Base-by-base conservation (phyloP, 2,888 invertebrate species). In the Drosophila yooni region DNA sequence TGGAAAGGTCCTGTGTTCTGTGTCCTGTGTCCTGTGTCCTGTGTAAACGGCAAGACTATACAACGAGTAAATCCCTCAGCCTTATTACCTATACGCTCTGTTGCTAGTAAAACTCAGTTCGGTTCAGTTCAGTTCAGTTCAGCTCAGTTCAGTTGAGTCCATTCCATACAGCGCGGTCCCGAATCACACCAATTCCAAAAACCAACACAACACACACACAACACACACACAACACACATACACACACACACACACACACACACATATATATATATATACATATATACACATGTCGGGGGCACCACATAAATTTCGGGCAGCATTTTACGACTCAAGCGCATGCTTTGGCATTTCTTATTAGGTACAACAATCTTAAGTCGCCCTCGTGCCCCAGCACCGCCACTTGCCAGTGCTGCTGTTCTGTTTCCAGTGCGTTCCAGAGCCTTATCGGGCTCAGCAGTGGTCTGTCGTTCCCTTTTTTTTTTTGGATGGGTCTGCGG, bases 281-380 rank as follows among this genome's bases (percentile, higher is more conserved):
- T 21, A n/a, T 33, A 59, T 33, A 71, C 21, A 64, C 48, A 63
- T 34, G 27, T 38, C 64, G 51, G 33, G 57, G 66, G 36, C 69
- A 68, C 69, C 68, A 80, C 85, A 87, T 87, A 89, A 88, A 88
- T 89, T 89, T 82, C 64, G 70, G 76, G 78, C 83, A 79, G 70
- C 68, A 83, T 89, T 89, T 89, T 89, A 87, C 90, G 87, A 87
- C 88, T 76, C 70, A 38, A 75, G 86, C 76, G 83, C 87, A 86
- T 87, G 87, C 88, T 71, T 78, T 78, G 88, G 90, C 88, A 87
- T 87, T 89, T 87, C 76, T 83, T 87, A 87, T 87, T 86, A 90
- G 88, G 79, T 66, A 72, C 69, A 79, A 74, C 70, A 79, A 79
- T 79, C 71, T 74, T 74, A 68, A 65, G 46, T 36, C 50, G 36